Evolutionary conservation across 2,113 vertebrate species (phyloP), one percentile per base, ranked within the genome.

Genomic region (Myiozetetes cayanensis): DNA sequence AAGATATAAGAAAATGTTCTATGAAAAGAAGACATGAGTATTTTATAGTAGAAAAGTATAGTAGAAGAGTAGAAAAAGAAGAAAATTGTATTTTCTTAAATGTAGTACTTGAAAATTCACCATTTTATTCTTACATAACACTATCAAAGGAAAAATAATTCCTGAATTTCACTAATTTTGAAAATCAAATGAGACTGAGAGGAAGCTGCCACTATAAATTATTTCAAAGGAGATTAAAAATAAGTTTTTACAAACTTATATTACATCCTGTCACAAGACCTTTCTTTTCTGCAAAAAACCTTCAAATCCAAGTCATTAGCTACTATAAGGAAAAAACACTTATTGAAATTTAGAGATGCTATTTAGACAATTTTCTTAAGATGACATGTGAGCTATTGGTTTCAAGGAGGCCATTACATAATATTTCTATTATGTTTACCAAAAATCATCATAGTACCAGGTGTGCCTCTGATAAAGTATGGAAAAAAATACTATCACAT

Each of bases 51-150:
- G 47, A 35, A 78, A 78, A 73, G 12, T 50, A 67, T 8, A 61
- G n/a, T 12, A 70, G 30, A 75, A 61, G 12, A 84, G 30, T 12
- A 56, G 65, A 44, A 79, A 79, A 81, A 82, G 12, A 28, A 71
- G 21, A 77, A 90, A 75, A 58, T 74, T 8, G n/a, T 20, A 59
- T 61, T 91, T 91, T 19, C 13, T n/a, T 95, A 94, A 88, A 95
- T 46, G 14, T 58, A 93, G 83, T 66, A 21, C 43, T 66, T 90
- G 23, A 89, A 96, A 97, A 97, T 65, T 87, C 67, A 93, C 17
- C 22, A 58, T 72, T 95, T 93, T 89, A 68, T 94, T 93, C 74
- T 92, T 70, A 88, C 46, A 43, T 47, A 91, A 70, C 24, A 66
- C 24, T 50, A 81, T 77, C 24, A 93, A 81, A 96, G 20, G 7